Evolutionary conservation across 2,797 vertebrate species (phyloP).

Genomic region (Anisognathus igniventris): DNA sequence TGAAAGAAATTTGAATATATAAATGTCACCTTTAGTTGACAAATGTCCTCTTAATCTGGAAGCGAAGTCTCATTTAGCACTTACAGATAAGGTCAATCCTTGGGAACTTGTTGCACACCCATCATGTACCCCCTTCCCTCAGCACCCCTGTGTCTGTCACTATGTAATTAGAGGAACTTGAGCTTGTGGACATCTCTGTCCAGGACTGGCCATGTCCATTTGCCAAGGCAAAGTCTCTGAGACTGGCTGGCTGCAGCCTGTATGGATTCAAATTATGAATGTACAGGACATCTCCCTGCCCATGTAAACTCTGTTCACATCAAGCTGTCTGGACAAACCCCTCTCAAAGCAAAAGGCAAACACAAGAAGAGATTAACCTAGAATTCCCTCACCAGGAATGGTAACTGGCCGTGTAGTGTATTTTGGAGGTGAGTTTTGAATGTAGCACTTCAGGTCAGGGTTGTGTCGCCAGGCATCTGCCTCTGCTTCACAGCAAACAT

Average conservation of each 20-base stretch:
- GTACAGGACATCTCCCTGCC: not conserved
- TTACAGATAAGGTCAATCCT: not conserved
- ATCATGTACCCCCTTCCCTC: not conserved
- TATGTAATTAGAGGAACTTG: not conserved
- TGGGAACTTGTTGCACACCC: not conserved
- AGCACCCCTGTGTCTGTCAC: not conserved
- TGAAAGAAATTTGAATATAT: not conserved
- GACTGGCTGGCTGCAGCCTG: not conserved
- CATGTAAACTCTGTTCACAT: not conserved
- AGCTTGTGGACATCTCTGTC: not conserved
- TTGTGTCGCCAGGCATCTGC: rapidly evolving
- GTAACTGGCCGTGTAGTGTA: rapidly evolving
- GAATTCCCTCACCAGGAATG: rapidly evolving
- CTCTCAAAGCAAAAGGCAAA: not conserved
- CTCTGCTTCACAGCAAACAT: not conserved
- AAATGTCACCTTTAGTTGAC: not conserved
- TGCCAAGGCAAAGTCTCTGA: not conserved
- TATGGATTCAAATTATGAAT: not conserved
- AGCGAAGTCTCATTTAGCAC: not conserved
- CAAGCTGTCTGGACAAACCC: not conserved
- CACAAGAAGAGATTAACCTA: rapidly evolving
- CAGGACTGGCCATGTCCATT: not conserved
- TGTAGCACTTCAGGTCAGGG: not conserved
- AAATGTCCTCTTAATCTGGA: not conserved
- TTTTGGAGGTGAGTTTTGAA: rapidly evolving